phyloP scores from a whole-genome alignment of 2,113 vertebrate genomes.

The human region DNA sequence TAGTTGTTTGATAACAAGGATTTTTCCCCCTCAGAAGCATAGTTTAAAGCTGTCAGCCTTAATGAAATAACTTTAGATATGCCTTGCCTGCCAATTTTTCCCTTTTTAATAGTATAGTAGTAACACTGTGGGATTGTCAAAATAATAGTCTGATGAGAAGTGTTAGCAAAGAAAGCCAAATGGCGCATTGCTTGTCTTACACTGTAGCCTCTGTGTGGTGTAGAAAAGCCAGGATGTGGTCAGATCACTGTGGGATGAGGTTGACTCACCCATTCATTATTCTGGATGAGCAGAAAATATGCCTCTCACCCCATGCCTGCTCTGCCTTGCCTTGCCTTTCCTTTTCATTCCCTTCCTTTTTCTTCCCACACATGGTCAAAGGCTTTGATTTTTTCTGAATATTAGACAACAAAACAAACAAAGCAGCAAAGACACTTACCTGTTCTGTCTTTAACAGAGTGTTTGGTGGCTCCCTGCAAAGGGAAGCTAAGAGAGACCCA shows the following conservation, averaged over 20 bases:
- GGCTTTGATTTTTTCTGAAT: constrained; percentile 12
- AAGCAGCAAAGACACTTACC: background rate
- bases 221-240: constrained; percentile 17
- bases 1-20: constrained; percentile 48
- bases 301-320: background rate
- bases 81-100: constrained; percentile 53
- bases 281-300: background rate
- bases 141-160: constrained; percentile 50
- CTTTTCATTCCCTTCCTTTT: background rate
- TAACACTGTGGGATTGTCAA: constrained; percentile 64
- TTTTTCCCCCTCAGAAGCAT: constrained; percentile 41
- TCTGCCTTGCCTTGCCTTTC: background rate
- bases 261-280: constrained; percentile 25
- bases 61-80: constrained; percentile 63
- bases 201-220: background rate
- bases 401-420: background rate
- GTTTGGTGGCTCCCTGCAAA: background rate
- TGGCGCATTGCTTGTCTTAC: background rate
- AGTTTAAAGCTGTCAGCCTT: constrained; percentile 72
- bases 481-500: background rate
- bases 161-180: constrained; percentile 32
- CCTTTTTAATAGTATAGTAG: constrained; percentile 54
- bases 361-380: background rate
- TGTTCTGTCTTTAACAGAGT: background rate
- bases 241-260: background rate